phyloP scores from a whole-genome alignment of 1,140 invertebrate genomes.

The Drosophila persimilis region DNA sequence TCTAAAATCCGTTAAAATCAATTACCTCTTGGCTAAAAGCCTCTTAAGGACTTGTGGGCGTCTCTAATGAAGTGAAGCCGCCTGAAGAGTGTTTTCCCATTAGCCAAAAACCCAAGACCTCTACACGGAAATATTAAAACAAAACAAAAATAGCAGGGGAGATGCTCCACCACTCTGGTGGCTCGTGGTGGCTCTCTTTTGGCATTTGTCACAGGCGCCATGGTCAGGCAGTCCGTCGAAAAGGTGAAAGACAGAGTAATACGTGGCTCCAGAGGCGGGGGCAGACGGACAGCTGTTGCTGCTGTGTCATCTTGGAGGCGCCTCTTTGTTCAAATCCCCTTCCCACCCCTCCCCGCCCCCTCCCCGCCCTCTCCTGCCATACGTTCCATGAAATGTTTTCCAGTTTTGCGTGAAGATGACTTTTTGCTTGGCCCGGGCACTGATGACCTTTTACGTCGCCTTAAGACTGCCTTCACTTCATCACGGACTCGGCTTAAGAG shows the following conservation, averaged over 20 bases:
- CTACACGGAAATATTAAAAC: slow-evolving; percentile 27
- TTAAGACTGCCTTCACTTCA: slow-evolving; percentile 67
- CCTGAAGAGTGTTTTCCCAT: slow-evolving; percentile 42
- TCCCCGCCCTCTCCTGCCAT: not conserved
- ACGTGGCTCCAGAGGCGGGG: slow-evolving; percentile 5
- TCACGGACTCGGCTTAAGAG: slow-evolving; percentile 29
- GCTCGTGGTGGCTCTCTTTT: not conserved
- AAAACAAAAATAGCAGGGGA: not conserved
- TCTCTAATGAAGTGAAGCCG: slow-evolving; percentile 5
- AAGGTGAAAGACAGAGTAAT: slow-evolving; percentile 65
- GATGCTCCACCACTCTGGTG: not conserved
- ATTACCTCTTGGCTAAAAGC: slow-evolving; percentile 23
- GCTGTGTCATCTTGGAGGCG: slow-evolving; percentile 75
- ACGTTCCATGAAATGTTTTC: slow-evolving; percentile 17
- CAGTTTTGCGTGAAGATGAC: slow-evolving; percentile 63
- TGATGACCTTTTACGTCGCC: slow-evolving; percentile 75
- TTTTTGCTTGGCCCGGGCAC: slow-evolving; percentile 50
- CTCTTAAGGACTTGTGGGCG: slow-evolving; percentile 48
- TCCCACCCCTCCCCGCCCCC: not conserved
- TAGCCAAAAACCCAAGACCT: slow-evolving; percentile 21
- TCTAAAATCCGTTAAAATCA: slow-evolving; percentile 46
- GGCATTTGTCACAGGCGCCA: slow-evolving; percentile 60
- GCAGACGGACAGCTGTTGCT: slow-evolving; percentile 26
- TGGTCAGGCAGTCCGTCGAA: slow-evolving; percentile 47
- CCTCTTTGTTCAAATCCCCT: slow-evolving; percentile 54